These are phyloP conservation scores for Sycon ciliatum DNA, from an alignment of 37 sponge, comb jelly and placozoan species.

Conservation along the genomic window DNA sequence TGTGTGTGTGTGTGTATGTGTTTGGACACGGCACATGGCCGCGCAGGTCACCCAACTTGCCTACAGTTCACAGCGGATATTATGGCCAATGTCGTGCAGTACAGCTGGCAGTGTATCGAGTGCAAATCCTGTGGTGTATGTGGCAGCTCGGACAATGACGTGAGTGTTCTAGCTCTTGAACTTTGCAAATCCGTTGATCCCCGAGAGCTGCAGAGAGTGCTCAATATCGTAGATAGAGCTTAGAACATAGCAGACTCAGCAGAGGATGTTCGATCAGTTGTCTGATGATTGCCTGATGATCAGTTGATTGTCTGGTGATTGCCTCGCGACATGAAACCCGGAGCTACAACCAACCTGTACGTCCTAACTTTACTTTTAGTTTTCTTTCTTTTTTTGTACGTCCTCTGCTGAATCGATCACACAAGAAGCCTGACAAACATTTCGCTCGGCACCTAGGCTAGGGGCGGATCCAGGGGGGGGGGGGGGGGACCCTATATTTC, in stretches of 20 bases:
- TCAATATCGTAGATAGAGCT: too few species aligned
- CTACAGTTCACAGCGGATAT: constrained; percentile 74
- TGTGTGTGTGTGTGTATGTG: neutral
- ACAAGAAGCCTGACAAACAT: neutral
- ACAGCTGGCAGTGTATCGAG: constrained; percentile 99
- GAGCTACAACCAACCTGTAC: too few species aligned
- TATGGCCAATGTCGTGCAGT: constrained; percentile 63
- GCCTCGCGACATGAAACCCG: too few species aligned
- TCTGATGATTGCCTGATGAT: too few species aligned
- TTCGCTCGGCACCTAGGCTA: neutral
- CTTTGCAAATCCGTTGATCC: too few species aligned
- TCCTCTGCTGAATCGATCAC: neutral
- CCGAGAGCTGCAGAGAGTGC: too few species aligned
- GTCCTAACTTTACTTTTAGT: neutral
- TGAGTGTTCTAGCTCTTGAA: too few species aligned
- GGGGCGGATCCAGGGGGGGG: too few species aligned
- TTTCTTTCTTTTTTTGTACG: neutral
- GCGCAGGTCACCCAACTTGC: constrained; percentile 80
- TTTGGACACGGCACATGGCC: neutral
- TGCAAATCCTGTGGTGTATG: constrained; percentile 95
- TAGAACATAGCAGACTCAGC: too few species aligned
- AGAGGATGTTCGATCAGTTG: too few species aligned
- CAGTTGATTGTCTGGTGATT: too few species aligned
- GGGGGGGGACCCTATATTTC: too few species aligned
- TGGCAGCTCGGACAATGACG: constrained; percentile 85